Conservation (phyloP, 1,140 invertebrate species). For the Spodoptera litura region DNA sequence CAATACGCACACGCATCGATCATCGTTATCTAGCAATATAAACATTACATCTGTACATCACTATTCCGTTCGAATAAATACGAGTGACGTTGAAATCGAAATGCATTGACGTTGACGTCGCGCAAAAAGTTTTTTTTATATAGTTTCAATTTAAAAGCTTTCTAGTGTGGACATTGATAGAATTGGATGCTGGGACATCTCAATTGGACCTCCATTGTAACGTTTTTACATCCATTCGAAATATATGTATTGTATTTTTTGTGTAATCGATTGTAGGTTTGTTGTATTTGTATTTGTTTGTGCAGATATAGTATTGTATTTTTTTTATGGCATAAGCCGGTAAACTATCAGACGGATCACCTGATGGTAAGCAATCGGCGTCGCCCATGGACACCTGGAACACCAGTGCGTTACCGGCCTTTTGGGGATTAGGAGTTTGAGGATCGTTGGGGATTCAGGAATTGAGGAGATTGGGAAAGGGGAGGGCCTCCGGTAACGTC, state of each 20-base stretch:
- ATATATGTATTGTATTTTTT: background rate
- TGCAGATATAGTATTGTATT: too few relatives aligned
- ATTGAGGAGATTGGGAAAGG: too few relatives aligned
- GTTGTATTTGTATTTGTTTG: background rate
- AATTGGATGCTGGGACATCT: background rate
- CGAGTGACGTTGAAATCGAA: conserved; percentile 52
- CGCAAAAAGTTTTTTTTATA: conserved; percentile 18
- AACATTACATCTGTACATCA: conserved; percentile 35
- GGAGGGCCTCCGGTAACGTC: too few relatives aligned
- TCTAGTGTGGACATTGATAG: conserved; percentile 13
- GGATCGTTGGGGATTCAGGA: too few relatives aligned
- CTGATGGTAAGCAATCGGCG: too few relatives aligned
- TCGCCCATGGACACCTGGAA: too few relatives aligned
- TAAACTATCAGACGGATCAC: too few relatives aligned
- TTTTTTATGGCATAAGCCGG: too few relatives aligned
- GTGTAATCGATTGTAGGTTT: background rate
- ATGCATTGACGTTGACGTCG: conserved; percentile 21
- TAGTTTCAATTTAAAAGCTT: conserved; percentile 3
- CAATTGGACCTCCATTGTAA: conserved; percentile 13
- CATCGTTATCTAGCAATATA: conserved; percentile 35
- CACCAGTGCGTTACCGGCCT: too few relatives aligned
- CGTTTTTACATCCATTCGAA: background rate
- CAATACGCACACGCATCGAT: background rate
- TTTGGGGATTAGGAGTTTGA: too few relatives aligned
- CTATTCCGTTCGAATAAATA: conserved; percentile 63